Evolutionary conservation across 2,888 invertebrate species (phyloP).

Genomic region (Hirtodrosophila histrioides): DNA sequence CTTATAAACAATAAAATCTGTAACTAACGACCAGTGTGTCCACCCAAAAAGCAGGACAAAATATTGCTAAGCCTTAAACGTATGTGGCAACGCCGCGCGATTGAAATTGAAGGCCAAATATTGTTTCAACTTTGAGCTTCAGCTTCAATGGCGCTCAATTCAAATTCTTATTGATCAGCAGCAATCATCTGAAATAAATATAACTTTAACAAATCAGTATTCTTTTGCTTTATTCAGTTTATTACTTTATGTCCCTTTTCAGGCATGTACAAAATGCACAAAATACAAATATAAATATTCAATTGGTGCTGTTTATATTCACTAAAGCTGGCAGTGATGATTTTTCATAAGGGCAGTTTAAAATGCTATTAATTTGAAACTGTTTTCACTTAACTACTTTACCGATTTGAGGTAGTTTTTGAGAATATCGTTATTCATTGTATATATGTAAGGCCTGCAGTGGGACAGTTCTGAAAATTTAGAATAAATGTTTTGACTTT

Average conservation of each 20-base stretch:
- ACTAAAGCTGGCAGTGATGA: constrained; percentile 72
- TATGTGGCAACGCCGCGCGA: too few species aligned
- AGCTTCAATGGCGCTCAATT: too few species aligned
- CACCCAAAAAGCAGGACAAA: too few species aligned
- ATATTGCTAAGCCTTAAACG: too few species aligned
- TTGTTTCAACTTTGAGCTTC: too few species aligned
- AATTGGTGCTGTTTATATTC: constrained; percentile 31
- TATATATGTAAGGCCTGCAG: constrained; percentile 59
- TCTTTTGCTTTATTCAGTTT: constrained; percentile 4
- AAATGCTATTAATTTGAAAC: constrained; percentile 40
- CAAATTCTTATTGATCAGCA: too few species aligned
- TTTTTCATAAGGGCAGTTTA: constrained; percentile 50
- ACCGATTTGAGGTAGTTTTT: constrained; percentile 62
- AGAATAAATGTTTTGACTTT: constrained; percentile 34
- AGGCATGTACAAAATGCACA: constrained; percentile 51
- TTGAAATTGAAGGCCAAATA: too few species aligned
- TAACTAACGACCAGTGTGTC: too few species aligned
- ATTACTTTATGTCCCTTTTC: constrained; percentile 27
- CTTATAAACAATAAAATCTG: too few species aligned
- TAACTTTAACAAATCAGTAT: too few species aligned
- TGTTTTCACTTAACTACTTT: constrained; percentile 34
- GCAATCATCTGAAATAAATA: neutral
- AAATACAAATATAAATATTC: constrained; percentile 48
- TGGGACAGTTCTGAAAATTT: constrained; percentile 47
- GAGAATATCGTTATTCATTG: constrained; percentile 35